A percentile compares a stretch with the other conserved stretches of the same genome.
These are phyloP conservation scores for Monochamus saltuarius DNA, from an alignment of 1,140 invertebrate species.

Conservation along the genomic window DNA sequence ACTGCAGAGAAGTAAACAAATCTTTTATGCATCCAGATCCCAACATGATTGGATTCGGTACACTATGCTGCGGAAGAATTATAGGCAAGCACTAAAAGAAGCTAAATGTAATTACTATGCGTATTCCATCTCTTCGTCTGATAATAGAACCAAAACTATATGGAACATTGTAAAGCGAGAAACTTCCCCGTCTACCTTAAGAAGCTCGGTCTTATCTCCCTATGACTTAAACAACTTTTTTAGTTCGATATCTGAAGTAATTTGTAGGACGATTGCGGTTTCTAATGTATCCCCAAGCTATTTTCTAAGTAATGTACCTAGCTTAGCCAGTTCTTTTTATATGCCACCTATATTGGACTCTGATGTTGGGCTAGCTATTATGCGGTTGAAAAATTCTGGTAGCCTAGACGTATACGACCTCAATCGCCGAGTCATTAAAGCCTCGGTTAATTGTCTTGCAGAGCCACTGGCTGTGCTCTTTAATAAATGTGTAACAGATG, in stretches of 20 bases:
- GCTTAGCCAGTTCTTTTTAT: no score
- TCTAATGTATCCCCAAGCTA: not conserved
- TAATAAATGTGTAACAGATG: slow-evolving; percentile 9
- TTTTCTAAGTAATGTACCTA: not conserved
- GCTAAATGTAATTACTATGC: no score
- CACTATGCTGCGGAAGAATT: no score
- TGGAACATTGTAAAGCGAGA: not conserved
- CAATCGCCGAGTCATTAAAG: not conserved
- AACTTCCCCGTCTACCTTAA: not conserved
- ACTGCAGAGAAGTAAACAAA: no score
- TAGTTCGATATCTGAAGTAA: not conserved
- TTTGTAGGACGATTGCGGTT: not conserved
- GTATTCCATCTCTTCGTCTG: not conserved
- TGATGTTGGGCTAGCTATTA: not conserved
- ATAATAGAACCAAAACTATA: not conserved
- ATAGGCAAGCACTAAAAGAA: no score
- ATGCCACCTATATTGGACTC: not conserved
- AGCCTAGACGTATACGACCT: not conserved
- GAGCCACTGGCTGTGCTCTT: slow-evolving; percentile 10
- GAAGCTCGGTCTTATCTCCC: not conserved
- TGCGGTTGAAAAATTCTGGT: not conserved
- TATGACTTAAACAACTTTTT: not conserved
- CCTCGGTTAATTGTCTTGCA: not conserved
- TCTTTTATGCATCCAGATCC: no score
- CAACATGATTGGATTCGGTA: no score